A percentile compares a stretch with the other conserved stretches of the same genome.
Conservation (phyloP, 2,888 invertebrate genomes). For the Fragum sueziense region DNA sequence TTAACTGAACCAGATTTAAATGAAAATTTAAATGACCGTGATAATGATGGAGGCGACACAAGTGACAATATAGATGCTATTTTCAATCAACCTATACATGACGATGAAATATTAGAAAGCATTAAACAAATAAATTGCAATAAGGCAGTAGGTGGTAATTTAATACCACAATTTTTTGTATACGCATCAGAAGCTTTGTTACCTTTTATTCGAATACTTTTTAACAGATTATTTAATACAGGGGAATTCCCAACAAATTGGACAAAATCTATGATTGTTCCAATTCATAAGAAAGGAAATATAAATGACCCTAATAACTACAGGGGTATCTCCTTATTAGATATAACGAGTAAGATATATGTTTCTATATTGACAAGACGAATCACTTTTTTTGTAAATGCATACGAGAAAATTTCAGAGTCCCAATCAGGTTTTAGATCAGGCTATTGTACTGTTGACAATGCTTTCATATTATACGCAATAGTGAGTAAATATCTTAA, state of each 20-base stretch:
- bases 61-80: neutral
- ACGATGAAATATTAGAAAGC: neutral
- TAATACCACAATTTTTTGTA: neutral
- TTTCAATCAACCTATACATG: neutral
- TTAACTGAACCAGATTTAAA: too few relatives aligned
- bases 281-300: neutral
- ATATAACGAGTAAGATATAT: neutral
- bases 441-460: slow-evolving; percentile 15
- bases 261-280: neutral
- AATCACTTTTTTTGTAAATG: neutral
- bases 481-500: slow-evolving; percentile 4
- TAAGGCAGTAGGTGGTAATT: neutral
- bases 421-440: neutral
- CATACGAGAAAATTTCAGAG: neutral
- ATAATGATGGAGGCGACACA: neutral
- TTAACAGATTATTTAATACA: slow-evolving; percentile 1
- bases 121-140: neutral
- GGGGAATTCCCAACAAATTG: neutral
- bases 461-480: neutral
- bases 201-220: neutral
- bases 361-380: neutral
- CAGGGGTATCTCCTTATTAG: slow-evolving; percentile 1
- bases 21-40: neutral
- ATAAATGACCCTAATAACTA: slow-evolving; percentile 6
- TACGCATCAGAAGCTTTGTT: neutral